Evolutionary conservation across 2,888 invertebrate species (phyloP).

Genomic region (Cheilosia grossa): DNA sequence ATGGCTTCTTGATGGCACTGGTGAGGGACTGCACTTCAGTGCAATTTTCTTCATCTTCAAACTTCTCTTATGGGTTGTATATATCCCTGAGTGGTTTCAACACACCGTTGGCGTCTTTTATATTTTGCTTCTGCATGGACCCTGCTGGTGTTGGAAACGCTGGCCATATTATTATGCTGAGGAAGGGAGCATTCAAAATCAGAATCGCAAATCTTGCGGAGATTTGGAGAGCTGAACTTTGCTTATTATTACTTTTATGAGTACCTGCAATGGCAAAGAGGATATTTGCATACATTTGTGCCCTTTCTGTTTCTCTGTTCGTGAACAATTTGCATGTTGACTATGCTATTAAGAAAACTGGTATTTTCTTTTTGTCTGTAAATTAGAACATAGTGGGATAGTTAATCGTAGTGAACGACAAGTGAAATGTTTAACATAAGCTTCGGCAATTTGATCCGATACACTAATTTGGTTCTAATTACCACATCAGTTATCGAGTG

Average conservation of each 20-base stretch:
- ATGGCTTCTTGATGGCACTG: slow-evolving; percentile 5
- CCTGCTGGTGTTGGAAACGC: background rate
- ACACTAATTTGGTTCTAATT: too few relatives aligned
- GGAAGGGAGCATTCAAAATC: slow-evolving; percentile 14
- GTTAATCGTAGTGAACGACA: too few relatives aligned
- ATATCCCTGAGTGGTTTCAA: slow-evolving; percentile 27
- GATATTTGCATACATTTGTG: background rate
- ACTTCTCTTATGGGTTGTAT: background rate
- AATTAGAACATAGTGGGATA: background rate
- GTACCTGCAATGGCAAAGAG: slow-evolving; percentile 14
- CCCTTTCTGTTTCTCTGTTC: background rate
- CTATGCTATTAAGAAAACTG: background rate
- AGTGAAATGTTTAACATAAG: too few relatives aligned
- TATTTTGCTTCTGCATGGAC: slow-evolving; percentile 9
- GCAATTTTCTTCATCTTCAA: slow-evolving; percentile 20
- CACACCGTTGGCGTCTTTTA: slow-evolving; percentile 19
- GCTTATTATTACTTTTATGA: slow-evolving; percentile 50
- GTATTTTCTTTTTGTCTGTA: background rate
- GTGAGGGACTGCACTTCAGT: slow-evolving; percentile 23
- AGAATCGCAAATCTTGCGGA: slow-evolving; percentile 30
- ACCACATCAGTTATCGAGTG: too few relatives aligned
- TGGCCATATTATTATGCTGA: background rate
- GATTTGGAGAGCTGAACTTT: slow-evolving; percentile 35
- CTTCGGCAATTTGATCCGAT: too few relatives aligned
- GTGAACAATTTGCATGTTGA: slow-evolving; percentile 1